Conservation (phyloP, 2,113 vertebrate genomes). For the Zeus faber region DNA sequence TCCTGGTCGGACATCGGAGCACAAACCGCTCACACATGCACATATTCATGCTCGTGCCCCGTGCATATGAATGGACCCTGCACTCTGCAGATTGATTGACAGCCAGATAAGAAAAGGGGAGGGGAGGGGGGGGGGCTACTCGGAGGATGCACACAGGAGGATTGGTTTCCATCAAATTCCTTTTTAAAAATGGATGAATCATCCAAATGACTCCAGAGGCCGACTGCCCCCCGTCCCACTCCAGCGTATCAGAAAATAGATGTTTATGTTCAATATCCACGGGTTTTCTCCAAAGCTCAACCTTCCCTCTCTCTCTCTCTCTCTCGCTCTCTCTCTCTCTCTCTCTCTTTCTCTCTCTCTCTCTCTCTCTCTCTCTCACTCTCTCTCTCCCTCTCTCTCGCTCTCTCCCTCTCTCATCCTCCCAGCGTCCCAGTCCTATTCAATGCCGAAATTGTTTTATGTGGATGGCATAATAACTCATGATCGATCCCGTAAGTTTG, state of each 20-base stretch:
- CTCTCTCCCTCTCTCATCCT: slow-evolving; percentile 26
- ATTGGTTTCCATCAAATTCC: slow-evolving; percentile 54
- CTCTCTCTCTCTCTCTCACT: slow-evolving; percentile 6
- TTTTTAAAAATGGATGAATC: slow-evolving; percentile 68
- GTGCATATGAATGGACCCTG: background rate
- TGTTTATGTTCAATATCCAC: slow-evolving; percentile 62
- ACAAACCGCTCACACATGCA: slow-evolving; percentile 20
- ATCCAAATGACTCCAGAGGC: slow-evolving; percentile 55
- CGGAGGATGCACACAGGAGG: slow-evolving; percentile 37
- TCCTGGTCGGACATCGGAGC: slow-evolving; percentile 21
- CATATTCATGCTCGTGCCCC: background rate
- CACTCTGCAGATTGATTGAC: slow-evolving; percentile 41
- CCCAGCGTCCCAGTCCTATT: slow-evolving; percentile 26
- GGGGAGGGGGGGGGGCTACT: slow-evolving; percentile 15
- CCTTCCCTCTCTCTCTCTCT: background rate
- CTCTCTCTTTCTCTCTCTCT: background rate
- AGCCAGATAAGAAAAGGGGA: slow-evolving; percentile 19
- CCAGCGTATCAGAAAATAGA: slow-evolving; percentile 60
- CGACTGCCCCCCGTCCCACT: slow-evolving; percentile 31
- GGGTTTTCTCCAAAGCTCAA: slow-evolving; percentile 4
- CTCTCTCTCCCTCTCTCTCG: too few relatives aligned
- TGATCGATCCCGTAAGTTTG: slow-evolving; percentile 46
- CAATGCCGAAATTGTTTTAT: slow-evolving; percentile 63
- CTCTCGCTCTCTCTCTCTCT: slow-evolving; percentile 1
- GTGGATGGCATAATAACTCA: slow-evolving; percentile 60